phyloP scores from a whole-genome alignment of 35 echinoderm and acorn worm species.

The Lytechinus pictus region DNA sequence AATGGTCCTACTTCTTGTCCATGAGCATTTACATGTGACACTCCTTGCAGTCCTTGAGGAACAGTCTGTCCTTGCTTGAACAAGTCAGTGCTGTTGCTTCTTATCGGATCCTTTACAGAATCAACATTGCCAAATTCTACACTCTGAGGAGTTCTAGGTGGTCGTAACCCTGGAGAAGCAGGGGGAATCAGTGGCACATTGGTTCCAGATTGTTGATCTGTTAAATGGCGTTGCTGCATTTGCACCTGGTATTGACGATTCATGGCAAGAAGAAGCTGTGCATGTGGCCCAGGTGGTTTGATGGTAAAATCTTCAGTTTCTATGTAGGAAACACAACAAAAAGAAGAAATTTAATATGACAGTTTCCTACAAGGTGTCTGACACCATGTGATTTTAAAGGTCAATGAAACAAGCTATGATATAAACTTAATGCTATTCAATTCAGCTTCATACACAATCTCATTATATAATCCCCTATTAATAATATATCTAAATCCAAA shows the following conservation, averaged over 20 bases:
- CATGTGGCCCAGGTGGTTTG: slow-evolving; percentile 97
- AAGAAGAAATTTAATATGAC: neutral
- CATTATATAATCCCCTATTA: no score
- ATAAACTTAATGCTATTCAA: neutral
- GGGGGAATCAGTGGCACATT: slow-evolving; percentile 32
- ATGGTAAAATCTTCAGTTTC: slow-evolving; percentile 86
- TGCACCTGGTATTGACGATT: slow-evolving; percentile 89
- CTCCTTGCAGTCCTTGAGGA: slow-evolving; percentile 23
- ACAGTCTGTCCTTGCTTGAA: slow-evolving; percentile 36
- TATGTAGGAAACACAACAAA: slow-evolving; percentile 46
- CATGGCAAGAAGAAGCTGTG: slow-evolving; percentile 92
- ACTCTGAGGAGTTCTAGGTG: slow-evolving; percentile 23
- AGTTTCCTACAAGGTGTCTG: neutral
- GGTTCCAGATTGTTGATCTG: slow-evolving; percentile 49
- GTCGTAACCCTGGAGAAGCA: slow-evolving; percentile 41
- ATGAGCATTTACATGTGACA: slow-evolving; percentile 41
- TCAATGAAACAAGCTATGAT: neutral
- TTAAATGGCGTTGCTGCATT: slow-evolving; percentile 69
- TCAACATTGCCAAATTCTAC: slow-evolving; percentile 39
- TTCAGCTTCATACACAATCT: no score
- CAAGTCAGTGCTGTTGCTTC: slow-evolving; percentile 14
- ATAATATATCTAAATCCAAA: no score
- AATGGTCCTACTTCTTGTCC: slow-evolving; percentile 43
- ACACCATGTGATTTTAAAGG: neutral
- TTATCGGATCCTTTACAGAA: slow-evolving; percentile 40